Conservation (phyloP, 2,113 vertebrate genomes). For the Vulpes ferrilata region DNA sequence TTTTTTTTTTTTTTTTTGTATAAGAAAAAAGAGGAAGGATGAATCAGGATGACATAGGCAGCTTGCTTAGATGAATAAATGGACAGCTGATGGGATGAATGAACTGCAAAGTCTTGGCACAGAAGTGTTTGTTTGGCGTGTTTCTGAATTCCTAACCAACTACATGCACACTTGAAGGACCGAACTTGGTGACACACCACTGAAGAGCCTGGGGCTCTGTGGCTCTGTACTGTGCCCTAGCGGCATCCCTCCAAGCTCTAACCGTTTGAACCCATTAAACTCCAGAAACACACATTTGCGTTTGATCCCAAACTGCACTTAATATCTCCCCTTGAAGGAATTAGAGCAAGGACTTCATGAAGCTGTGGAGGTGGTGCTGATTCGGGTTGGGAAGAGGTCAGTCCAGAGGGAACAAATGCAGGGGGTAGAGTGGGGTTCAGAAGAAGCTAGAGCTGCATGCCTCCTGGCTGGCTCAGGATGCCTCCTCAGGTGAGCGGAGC, state of each 20-base stretch:
- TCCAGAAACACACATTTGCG: constrained; percentile 16
- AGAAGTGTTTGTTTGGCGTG: neutral
- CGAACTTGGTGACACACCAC: neutral
- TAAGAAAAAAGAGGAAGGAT: constrained; percentile 49
- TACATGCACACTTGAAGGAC: neutral
- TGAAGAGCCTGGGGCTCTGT: neutral
- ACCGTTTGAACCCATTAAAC: constrained; percentile 41
- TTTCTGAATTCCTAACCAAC: neutral
- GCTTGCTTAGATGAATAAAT: neutral
- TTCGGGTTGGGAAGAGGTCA: constrained; percentile 6
- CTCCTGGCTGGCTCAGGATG: neutral
- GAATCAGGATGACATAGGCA: neutral
- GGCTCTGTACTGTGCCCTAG: neutral
- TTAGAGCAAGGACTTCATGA: constrained; percentile 21
- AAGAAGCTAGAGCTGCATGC: neutral
- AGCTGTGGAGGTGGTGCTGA: neutral
- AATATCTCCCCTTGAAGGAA: constrained; percentile 46
- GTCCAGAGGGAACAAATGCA: constrained; percentile 1
- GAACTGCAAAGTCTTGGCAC: constrained; percentile 1
- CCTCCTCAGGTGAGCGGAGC: constrained; percentile 49
- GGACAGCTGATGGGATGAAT: neutral
- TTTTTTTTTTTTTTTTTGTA: neutral
- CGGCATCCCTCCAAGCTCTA: neutral
- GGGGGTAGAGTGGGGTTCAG: neutral
- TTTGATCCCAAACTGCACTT: constrained; percentile 38